phyloP scores from a whole-genome alignment of 2,888 invertebrate species.

The Atethmia centrago region DNA sequence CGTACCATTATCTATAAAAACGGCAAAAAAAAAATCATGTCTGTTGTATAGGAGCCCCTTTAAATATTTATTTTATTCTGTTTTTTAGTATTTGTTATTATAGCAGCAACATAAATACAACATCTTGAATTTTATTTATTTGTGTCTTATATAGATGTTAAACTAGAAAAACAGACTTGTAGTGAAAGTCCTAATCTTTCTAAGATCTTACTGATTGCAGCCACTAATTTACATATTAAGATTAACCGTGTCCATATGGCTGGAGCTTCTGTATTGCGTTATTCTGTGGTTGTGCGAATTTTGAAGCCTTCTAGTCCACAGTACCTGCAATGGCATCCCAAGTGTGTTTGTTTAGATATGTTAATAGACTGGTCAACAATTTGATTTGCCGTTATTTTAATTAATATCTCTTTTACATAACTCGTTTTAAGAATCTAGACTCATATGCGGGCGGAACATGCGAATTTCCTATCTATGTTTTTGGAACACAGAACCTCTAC shows the following conservation, averaged over 20 bases:
- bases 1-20: too few relatives aligned
- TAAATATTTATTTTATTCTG: too few relatives aligned
- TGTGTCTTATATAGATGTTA: too few relatives aligned
- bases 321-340: slow-evolving; percentile 5
- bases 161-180: not conserved
- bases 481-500: slow-evolving; percentile 21
- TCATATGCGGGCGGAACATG: slow-evolving; percentile 3
- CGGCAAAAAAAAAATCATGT: too few relatives aligned
- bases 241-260: not conserved
- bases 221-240: not conserved
- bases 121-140: too few relatives aligned
- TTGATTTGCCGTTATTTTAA: slow-evolving; percentile 38
- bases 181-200: slow-evolving; percentile 22
- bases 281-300: not conserved
- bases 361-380: slow-evolving; percentile 32
- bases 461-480: slow-evolving; percentile 9
- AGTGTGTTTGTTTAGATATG: slow-evolving; percentile 34
- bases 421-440: slow-evolving; percentile 31
- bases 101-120: too few relatives aligned
- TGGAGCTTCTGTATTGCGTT: slow-evolving; percentile 12
- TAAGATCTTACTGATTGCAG: slow-evolving; percentile 14
- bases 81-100: too few relatives aligned
- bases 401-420: slow-evolving; percentile 41
- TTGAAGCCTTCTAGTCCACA: slow-evolving; percentile 4
- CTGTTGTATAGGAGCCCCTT: too few relatives aligned